A percentile compares a stretch with the other conserved stretches of the same genome.
Evolutionary conservation across 2,797 vertebrate species (phyloP).

Genomic region (Acanthurus lineatus): DNA sequence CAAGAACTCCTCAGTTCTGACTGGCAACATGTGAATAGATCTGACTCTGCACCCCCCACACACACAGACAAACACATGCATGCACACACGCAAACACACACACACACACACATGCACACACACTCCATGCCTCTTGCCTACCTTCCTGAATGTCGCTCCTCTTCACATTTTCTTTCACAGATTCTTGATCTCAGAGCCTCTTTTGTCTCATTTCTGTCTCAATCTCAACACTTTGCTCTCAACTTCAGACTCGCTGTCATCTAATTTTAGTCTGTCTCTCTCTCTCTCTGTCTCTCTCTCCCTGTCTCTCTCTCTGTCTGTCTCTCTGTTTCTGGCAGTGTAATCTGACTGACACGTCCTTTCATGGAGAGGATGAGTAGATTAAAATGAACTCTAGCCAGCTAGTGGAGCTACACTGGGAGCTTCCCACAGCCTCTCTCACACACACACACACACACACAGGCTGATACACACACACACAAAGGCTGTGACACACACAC

Average conservation of each 20-base stretch:
- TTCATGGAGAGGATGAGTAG: conserved; percentile 49
- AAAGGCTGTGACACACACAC: too few species aligned
- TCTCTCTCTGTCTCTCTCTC: background rate
- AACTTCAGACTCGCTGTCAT: conserved; percentile 22
- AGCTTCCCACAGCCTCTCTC: background rate
- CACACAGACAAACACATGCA: conserved; percentile 1
- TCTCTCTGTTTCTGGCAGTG: conserved; percentile 9
- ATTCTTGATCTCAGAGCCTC: background rate
- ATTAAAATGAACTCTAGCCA: conserved; percentile 36
- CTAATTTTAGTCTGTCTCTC: conserved; percentile 40
- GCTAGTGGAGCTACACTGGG: background rate
- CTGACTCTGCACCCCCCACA: background rate
- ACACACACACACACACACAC: too few species aligned
- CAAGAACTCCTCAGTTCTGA: background rate
- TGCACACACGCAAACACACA: conserved; percentile 2
- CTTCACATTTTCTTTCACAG: background rate
- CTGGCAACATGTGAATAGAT: conserved; percentile 35
- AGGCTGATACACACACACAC: conserved; percentile 6
- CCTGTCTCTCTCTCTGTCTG: background rate
- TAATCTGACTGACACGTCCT: conserved; percentile 47
- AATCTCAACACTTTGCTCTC: conserved; percentile 4
- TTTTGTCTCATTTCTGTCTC: conserved; percentile 4
- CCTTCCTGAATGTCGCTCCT: too few species aligned
- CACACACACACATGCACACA: background rate
- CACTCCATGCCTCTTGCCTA: too few species aligned